Percentiles rank a stretch among this genome's conserved stretches.
Evolutionary conservation across 2,888 invertebrate genomes (phyloP).

Genomic region (Eupsilia transversa): DNA sequence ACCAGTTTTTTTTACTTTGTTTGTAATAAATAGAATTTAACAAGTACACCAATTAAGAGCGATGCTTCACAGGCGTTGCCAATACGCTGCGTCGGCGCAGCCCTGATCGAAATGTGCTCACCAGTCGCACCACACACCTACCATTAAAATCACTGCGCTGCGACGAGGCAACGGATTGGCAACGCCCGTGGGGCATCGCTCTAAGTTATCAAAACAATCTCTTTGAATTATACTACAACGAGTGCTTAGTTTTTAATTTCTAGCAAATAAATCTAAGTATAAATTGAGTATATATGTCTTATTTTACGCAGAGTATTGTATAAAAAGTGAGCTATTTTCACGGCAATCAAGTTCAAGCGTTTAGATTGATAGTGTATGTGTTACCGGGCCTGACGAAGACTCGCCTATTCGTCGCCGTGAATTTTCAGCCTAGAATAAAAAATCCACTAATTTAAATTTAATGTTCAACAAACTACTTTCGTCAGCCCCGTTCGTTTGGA

Average conservation of each 20-base stretch:
- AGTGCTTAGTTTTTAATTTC: slow-evolving; percentile 48
- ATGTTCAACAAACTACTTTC: slow-evolving; percentile 75
- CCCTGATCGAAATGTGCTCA: too few species aligned
- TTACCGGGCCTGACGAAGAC: slow-evolving; percentile 80
- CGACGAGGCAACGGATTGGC: too few species aligned
- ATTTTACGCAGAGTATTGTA: slow-evolving; percentile 48
- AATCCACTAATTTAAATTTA: slow-evolving; percentile 72
- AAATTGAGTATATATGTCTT: slow-evolving; percentile 31
- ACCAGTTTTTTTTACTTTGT: slow-evolving; percentile 8
- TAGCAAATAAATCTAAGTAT: slow-evolving; percentile 49
- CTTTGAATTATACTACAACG: too few species aligned
- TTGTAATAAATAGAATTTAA: background rate
- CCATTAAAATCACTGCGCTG: too few species aligned
- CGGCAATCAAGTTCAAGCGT: slow-evolving; percentile 70
- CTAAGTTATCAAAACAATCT: too few species aligned
- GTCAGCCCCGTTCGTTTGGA: slow-evolving; percentile 76
- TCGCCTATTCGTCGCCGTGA: slow-evolving; percentile 79
- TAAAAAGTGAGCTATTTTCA: slow-evolving; percentile 67
- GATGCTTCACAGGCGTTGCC: too few species aligned
- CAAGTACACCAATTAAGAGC: background rate
- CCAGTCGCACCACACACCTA: too few species aligned
- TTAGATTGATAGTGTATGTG: slow-evolving; percentile 70
- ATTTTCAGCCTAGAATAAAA: slow-evolving; percentile 80
- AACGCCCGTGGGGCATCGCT: too few species aligned
- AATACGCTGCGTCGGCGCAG: too few species aligned